Percentiles rank a stretch among this genome's conserved stretches.
Conservation (phyloP, 2,888 invertebrate genomes). For the Philopedon plagiatum region DNA sequence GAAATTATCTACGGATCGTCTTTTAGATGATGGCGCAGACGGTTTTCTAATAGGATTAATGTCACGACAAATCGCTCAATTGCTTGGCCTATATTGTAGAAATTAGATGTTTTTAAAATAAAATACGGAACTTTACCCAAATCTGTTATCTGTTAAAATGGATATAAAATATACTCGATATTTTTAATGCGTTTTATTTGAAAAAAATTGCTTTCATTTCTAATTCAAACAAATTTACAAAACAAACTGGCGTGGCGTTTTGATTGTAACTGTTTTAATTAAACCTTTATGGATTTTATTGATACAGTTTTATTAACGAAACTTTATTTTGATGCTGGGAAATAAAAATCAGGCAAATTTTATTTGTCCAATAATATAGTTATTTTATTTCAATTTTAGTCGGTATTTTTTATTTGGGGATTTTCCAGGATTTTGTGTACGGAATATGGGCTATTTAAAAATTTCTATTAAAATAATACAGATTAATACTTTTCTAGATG, state of each 20-base stretch:
- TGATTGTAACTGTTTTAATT: constrained; percentile 60
- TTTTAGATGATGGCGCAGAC: too few species aligned
- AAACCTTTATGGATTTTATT: constrained; percentile 48
- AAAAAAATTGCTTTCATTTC: constrained; percentile 58
- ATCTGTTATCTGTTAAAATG: too few species aligned
- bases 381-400: neutral
- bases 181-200: constrained; percentile 37
- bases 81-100: too few species aligned
- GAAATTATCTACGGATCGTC: too few species aligned
- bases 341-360: constrained; percentile 21
- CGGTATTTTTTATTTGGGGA: neutral
- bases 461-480: too few species aligned
- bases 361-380: neutral
- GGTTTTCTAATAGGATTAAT: too few species aligned
- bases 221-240: constrained; percentile 62
- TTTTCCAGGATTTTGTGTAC: too few species aligned
- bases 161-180: constrained; percentile 36
- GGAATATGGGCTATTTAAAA: too few species aligned
- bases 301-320: constrained; percentile 34
- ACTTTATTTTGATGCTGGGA: constrained; percentile 14
- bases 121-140: too few species aligned
- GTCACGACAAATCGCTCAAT: too few species aligned
- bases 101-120: too few species aligned
- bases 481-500: too few species aligned
- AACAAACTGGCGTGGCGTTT: constrained; percentile 64